Conservation (phyloP, 2,113 vertebrate genomes). For the Gadus chalcogrammus region DNA sequence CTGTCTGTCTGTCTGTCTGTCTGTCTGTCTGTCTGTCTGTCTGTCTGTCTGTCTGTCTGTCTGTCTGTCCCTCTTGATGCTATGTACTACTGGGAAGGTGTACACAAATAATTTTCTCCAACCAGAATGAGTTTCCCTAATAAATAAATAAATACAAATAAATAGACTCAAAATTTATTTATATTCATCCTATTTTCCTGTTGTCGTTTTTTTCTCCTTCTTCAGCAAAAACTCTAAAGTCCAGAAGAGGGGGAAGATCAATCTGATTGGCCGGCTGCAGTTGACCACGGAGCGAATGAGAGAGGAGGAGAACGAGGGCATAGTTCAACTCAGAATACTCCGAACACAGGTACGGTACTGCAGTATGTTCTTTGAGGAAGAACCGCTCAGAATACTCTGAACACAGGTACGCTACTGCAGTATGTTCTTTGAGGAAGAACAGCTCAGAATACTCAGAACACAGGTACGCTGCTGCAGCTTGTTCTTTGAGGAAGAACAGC, state of each 20-base stretch:
- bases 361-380: too few species aligned
- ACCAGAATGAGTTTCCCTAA: too few species aligned
- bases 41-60: too few species aligned
- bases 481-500: too few species aligned
- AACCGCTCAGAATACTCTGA: too few species aligned
- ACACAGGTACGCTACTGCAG: too few species aligned
- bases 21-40: too few species aligned
- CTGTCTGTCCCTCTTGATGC: constrained; percentile 3
- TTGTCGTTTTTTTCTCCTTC: constrained; percentile 3
- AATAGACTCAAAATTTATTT: not conserved
- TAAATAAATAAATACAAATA: too few species aligned
- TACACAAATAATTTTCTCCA: too few species aligned
- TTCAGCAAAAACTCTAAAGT: constrained; percentile 97
- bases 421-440: constrained; percentile 30
- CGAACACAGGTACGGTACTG: constrained; percentile 86
- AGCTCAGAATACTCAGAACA: constrained; percentile 95
- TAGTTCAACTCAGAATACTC: constrained; percentile 96
- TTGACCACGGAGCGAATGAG: constrained; percentile 98
- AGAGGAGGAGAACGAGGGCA: constrained; percentile 98
- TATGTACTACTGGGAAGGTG: not conserved
- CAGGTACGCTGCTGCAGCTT: too few species aligned
- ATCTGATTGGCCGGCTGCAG: constrained; percentile 95
- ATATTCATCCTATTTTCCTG: not conserved
- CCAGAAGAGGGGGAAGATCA: constrained; percentile 98
- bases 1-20: too few species aligned